Evolutionary conservation across 2,797 vertebrate species (phyloP).

Genomic region (Chelon labrosus): DNA sequence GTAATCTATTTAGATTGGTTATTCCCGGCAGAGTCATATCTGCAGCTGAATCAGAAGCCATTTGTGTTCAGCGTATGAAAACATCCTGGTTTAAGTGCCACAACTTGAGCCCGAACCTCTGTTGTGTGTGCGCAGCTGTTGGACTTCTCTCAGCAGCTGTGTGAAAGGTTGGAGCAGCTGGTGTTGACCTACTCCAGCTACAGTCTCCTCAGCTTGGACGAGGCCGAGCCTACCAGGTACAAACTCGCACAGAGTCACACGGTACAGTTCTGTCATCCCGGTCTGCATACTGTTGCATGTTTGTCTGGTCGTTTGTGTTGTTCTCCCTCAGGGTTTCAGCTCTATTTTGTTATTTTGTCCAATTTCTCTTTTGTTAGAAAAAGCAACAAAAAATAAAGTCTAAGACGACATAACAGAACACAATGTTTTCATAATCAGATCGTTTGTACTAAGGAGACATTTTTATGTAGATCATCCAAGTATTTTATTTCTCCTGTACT

Average conservation of each 20-base stretch:
- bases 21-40: not conserved
- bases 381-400: too few species aligned
- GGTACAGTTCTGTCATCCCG: too few species aligned
- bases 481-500: not conserved
- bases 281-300: not conserved
- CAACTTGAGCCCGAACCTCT: not conserved
- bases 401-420: too few species aligned
- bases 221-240: constrained; percentile 85
- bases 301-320: not conserved
- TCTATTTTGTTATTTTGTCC: not conserved
- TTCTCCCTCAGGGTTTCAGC: not conserved
- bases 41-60: not conserved
- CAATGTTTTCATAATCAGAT: too few species aligned
- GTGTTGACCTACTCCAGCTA: constrained; percentile 81
- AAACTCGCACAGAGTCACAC: not conserved
- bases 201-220: constrained; percentile 83
- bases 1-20: not conserved
- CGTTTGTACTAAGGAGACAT: too few species aligned
- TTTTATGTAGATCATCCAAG: not conserved
- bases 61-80: constrained; percentile 19
- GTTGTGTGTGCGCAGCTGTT: constrained; percentile 77
- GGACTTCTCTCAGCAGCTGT: constrained; percentile 88
- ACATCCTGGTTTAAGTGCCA: not conserved
- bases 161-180: constrained; percentile 85
- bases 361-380: not conserved